Conservation (phyloP, 2,113 vertebrate species). For the Archilochus colubris region DNA sequence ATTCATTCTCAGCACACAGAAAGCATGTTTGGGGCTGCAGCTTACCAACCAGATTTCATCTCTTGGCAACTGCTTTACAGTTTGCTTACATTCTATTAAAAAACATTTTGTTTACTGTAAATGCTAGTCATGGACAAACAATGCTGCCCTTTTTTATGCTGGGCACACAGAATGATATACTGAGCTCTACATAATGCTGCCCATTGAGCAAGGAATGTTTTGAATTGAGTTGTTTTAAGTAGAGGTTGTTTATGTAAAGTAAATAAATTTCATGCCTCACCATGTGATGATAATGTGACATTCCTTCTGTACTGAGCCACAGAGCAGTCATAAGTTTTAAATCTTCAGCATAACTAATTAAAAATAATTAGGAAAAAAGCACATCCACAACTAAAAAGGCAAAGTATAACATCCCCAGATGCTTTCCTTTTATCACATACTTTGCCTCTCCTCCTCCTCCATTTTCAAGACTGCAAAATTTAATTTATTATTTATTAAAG, state of each 20-base stretch:
- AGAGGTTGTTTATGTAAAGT: conserved; percentile 82
- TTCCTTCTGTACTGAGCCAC: conserved; percentile 79
- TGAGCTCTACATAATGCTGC: conserved; percentile 67
- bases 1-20: conserved; percentile 54
- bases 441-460: neutral
- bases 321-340: conserved; percentile 80
- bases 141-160: conserved; percentile 78
- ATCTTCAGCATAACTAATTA: conserved; percentile 88
- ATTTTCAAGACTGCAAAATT: neutral
- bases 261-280: conserved; percentile 90
- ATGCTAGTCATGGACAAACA: conserved; percentile 78
- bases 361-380: conserved; percentile 90
- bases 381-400: conserved; percentile 81
- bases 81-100: conserved; percentile 83
- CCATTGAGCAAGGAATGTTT: conserved; percentile 79
- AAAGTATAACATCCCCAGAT: conserved; percentile 5
- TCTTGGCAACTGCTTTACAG: conserved; percentile 76
- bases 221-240: conserved; percentile 85
- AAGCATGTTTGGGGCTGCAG: conserved; percentile 61
- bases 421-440: neutral
- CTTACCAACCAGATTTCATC: conserved; percentile 73
- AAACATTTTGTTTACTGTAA: conserved; percentile 94
- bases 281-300: conserved; percentile 98
- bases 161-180: conserved; percentile 70
- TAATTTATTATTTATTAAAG: neutral